Percentiles rank a stretch among this genome's conserved stretches.
Evolutionary conservation across 2,797 vertebrate genomes (phyloP).

Genomic region (Cyprinella venusta): DNA sequence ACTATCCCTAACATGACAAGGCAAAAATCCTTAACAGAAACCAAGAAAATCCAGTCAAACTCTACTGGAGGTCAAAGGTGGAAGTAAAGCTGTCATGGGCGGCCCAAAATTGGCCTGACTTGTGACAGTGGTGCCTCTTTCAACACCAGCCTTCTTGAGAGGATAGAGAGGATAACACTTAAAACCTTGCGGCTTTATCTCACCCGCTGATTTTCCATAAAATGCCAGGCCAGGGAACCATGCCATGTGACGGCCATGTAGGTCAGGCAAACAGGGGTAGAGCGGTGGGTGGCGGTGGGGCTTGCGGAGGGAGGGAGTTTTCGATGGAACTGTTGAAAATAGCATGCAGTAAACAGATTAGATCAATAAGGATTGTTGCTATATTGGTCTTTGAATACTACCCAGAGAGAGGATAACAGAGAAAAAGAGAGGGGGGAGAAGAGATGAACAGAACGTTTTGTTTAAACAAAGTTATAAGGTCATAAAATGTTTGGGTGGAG

Average conservation of each 20-base stretch:
- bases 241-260: conserved; percentile 84
- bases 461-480: conserved; percentile 53
- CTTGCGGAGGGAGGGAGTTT: conserved; percentile 59
- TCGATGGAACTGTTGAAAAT: conserved; percentile 81
- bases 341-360: conserved; percentile 81
- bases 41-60: conserved; percentile 79
- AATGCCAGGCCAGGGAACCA: conserved; percentile 77
- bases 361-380: conserved; percentile 77
- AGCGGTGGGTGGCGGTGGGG: conserved; percentile 63
- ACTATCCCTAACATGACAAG: conserved; percentile 37
- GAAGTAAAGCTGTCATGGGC: conserved; percentile 39
- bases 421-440: conserved; percentile 17
- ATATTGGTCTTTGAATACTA: conserved; percentile 65
- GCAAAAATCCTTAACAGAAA: conserved; percentile 74
- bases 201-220: conserved; percentile 82
- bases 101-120: conserved; percentile 62
- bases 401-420: conserved; percentile 48
- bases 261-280: conserved; percentile 78
- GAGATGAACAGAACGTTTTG: conserved; percentile 46
- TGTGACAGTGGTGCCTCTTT: conserved; percentile 80
- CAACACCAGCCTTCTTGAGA: conserved; percentile 79
- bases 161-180: conserved; percentile 79
- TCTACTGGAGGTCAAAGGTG: conserved; percentile 64
- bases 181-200: conserved; percentile 81
- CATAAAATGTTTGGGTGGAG: conserved; percentile 52